These are phyloP conservation scores for Bufo bufo DNA, from an alignment of 2,113 vertebrate species.

Conservation along the genomic window DNA sequence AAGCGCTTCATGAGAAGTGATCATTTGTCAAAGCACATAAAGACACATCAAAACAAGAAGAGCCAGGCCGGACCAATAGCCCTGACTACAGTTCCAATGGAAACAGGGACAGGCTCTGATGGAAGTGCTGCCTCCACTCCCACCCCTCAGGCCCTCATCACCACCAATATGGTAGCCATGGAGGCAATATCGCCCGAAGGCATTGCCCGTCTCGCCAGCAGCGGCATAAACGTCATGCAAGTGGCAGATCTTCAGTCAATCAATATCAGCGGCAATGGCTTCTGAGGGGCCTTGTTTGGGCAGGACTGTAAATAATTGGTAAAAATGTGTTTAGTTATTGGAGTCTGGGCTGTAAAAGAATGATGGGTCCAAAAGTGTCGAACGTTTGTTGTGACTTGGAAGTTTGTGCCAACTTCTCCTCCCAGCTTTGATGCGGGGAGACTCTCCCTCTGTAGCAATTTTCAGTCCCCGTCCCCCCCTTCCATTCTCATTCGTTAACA, in stretches of 20 bases:
- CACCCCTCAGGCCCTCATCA: slow-evolving; percentile 78
- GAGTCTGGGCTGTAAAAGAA: slow-evolving; percentile 26
- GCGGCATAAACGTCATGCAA: slow-evolving; percentile 94
- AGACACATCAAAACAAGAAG: slow-evolving; percentile 95
- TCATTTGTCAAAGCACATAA: slow-evolving; percentile 95
- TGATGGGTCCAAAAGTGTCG: slow-evolving; percentile 61
- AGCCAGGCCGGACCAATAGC: slow-evolving; percentile 64
- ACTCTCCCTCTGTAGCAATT: not conserved
- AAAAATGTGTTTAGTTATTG: slow-evolving; percentile 24
- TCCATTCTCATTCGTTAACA: slow-evolving; percentile 22
- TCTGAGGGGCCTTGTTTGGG: slow-evolving; percentile 70
- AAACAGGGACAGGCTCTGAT: slow-evolving; percentile 69
- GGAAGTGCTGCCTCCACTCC: slow-evolving; percentile 67
- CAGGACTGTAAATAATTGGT: slow-evolving; percentile 32
- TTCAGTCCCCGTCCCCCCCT: not conserved
- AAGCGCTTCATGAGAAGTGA: slow-evolving; percentile 97
- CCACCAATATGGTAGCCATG: slow-evolving; percentile 85
- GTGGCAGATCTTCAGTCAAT: slow-evolving; percentile 90
- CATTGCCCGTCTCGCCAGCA: slow-evolving; percentile 86
- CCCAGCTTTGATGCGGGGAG: not conserved
- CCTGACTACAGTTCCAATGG: slow-evolving; percentile 75
- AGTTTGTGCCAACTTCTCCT: slow-evolving; percentile 45
- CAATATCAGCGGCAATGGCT: slow-evolving; percentile 90
- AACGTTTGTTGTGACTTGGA: slow-evolving; percentile 23
- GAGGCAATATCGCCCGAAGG: slow-evolving; percentile 91